Base-by-base conservation (phyloP, 2,113 vertebrate species). In the Anarhynchus alexandrinus region DNA sequence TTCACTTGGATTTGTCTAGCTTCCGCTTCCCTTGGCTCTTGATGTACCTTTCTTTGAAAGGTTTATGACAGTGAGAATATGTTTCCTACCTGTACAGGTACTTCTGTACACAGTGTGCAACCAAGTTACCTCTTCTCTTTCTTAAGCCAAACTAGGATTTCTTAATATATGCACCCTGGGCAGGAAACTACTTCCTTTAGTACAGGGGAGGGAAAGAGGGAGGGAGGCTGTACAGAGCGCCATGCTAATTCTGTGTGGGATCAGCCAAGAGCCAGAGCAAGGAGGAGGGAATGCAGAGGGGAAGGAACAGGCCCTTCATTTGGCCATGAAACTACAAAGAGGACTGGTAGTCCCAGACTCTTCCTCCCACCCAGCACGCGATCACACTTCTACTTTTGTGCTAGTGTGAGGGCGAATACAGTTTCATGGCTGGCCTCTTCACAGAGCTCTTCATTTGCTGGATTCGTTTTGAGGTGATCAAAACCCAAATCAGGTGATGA, bases 311-410 rank as follows among this genome's bases (percentile, higher is more conserved):
- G 69, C 29, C 67, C 79, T 88, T 83, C 17, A 0, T 61, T 81
- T 92, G 86, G 76, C 94, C 12, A 6, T 58, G 80, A 88, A 95
- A 94, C 86, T 96, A 86, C 86, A 86, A 94, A 92, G 88, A 90
- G 88, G 94, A 96, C 82, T 66, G 82, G 80, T 21, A 94, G 88
- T 32, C 82, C 86, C 94, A 80, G 86, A 65, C 79, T 88, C 76
- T 86, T 94, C 93, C 86, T 88, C 95, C 80, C 54, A 83, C 72
- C 58, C 80, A 86, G 88, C 42, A 11, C 29, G 67, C 34, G 1
- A 58, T 23, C 0, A 0, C 62, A 42, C 42, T 90, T 86, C 40
- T 64, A 61, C 82, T 85, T 72, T 67, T 86, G 82, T 32, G 66
- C 42, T 62, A 49, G 40, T 2, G 0, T 13, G 57, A 88, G 54